These are phyloP conservation scores for Elgonia sp. DNA, from an alignment of 2,888 invertebrate genomes.

Conservation along the genomic window DNA sequence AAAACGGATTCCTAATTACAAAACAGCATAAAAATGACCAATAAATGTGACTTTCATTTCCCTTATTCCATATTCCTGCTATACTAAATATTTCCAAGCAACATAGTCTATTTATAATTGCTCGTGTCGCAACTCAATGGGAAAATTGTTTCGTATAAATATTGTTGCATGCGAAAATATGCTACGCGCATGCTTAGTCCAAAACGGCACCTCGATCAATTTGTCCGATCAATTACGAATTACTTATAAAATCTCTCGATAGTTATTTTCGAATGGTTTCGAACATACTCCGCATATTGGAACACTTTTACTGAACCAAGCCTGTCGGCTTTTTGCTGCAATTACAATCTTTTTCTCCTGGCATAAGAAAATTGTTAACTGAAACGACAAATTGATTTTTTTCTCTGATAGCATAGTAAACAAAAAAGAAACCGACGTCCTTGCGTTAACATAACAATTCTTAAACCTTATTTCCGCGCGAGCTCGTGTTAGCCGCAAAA, in stretches of 20 bases:
- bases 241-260: slow-evolving; percentile 37
- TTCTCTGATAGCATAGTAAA: neutral
- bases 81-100: slow-evolving; percentile 9
- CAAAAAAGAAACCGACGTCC: slow-evolving; percentile 38
- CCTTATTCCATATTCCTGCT: slow-evolving; percentile 21
- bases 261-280: slow-evolving; percentile 55
- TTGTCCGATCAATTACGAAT: slow-evolving; percentile 64
- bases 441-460: slow-evolving; percentile 56
- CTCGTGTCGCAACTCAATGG: slow-evolving; percentile 45
- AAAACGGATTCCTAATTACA: neutral
- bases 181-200: slow-evolving; percentile 37
- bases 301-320: slow-evolving; percentile 47
- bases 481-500: slow-evolving; percentile 39
- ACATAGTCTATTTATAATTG: slow-evolving; percentile 51
- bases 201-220: slow-evolving; percentile 61
- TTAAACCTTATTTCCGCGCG: slow-evolving; percentile 39
- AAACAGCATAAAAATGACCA: slow-evolving; percentile 2
- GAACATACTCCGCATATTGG: slow-evolving; percentile 40
- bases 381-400: slow-evolving; percentile 61
- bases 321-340: slow-evolving; percentile 47
- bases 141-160: slow-evolving; percentile 47
- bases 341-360: slow-evolving; percentile 44
- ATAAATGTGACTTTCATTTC: slow-evolving; percentile 14
- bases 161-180: slow-evolving; percentile 57
- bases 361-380: slow-evolving; percentile 49